Base-by-base conservation (phyloP, 2,888 invertebrate genomes). In the Watsonalla binaria region DNA sequence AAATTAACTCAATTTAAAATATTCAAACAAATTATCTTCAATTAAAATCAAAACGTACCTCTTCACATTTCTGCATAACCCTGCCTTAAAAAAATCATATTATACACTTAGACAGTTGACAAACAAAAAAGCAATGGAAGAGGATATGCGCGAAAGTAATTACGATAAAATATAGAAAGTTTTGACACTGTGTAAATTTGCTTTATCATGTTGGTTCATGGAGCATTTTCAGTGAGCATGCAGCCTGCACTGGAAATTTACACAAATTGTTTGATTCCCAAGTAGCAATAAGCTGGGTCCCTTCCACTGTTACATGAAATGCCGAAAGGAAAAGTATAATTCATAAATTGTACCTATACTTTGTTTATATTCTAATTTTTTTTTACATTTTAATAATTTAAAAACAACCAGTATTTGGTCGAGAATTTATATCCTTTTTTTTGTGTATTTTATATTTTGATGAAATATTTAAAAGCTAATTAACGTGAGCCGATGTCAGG, bases 321-420 rank as follows among this genome's bases (percentile, higher is more conserved):
- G 86, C 86, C 89, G 84, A 87, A 89, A 86, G 82, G 85, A 89
- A 90, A 89, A 90, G 88, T 89, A 90, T 86, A 87, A 86, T 89
- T 88, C 80, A 90, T 90, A 90, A 90, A 90, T 90, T 90, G 90
- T 90, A 90, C 90, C 90, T 90, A 90, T 89, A 89, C 82, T 89
- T 90, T 87, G 86, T 89, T 88, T 90, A 90, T 88, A 90, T 78
- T 82, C 90, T 90, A 90, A 85, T 89, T 90, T 90, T 90, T 83
- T 90, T 90, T 90, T 90, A 90, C 88, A 89, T 90, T 90, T 90
- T 90, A 90, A 90, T 90, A 90, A 90, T 90, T 90, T 90, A 90
- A 90, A 88, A 89, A 90, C 90, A 90, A 90, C 90, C 90, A 90
- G 86, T 86, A 86, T 82, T 89, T 86, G 90, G 90, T 90, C 88